Conservation (phyloP, 2,797 vertebrate species). For the Lutjanus argentimaculatus region DNA sequence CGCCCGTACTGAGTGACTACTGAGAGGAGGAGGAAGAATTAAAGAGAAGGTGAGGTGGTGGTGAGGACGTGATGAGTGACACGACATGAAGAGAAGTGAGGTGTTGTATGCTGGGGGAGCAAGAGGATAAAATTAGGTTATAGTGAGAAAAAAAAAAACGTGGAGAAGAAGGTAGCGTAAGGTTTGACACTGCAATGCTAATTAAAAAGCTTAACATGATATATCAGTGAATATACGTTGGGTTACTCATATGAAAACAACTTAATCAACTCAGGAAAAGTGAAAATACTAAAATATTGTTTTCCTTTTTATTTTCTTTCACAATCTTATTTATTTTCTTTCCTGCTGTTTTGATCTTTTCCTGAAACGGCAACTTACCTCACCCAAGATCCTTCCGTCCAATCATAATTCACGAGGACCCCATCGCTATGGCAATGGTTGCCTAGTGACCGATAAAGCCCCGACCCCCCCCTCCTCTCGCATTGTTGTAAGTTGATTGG, state of each 20-base stretch:
- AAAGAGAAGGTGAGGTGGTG: constrained; percentile 63
- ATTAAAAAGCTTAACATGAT: constrained; percentile 64
- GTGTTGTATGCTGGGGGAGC: constrained; percentile 52
- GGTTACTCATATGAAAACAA: constrained; percentile 63
- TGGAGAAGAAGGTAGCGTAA: constrained; percentile 34
- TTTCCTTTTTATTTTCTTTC: constrained; percentile 83
- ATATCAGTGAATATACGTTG: constrained; percentile 63
- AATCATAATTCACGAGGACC: constrained; percentile 88
- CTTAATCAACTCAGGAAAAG: constrained; percentile 69
- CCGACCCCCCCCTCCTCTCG: constrained; percentile 87
- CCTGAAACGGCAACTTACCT: constrained; percentile 87
- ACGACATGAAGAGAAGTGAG: constrained; percentile 29
- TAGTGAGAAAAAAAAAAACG: constrained; percentile 37
- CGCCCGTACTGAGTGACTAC: constrained; percentile 91
- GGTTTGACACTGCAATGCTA: constrained; percentile 62
- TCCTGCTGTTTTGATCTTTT: constrained; percentile 88
- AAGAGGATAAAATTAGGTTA: constrained; percentile 39
- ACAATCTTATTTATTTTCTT: constrained; percentile 82
- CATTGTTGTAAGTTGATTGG: constrained; percentile 87
- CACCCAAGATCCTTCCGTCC: constrained; percentile 86
- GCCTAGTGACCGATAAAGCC: constrained; percentile 90
- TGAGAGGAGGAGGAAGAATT: constrained; percentile 50
- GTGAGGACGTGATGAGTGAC: constrained; percentile 24
- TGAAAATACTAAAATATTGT: constrained; percentile 80
- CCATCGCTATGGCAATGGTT: constrained; percentile 89